Conservation (phyloP, 2,113 vertebrate genomes). For the Cynocephalus volans region DNA sequence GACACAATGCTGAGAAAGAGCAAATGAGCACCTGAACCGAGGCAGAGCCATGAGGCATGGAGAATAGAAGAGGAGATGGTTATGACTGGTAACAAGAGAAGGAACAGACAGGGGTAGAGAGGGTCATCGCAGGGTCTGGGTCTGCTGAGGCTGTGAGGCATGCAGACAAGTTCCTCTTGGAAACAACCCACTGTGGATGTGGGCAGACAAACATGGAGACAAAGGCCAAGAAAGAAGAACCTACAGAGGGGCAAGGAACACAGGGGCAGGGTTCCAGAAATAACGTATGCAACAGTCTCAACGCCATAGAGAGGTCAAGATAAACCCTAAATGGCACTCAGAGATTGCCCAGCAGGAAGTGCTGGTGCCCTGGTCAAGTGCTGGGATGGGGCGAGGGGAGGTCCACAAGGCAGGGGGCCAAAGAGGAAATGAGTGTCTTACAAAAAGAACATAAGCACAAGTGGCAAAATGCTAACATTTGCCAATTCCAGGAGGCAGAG, state of each 20-base stretch:
- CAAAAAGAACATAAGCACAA: neutral
- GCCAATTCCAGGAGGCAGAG: neutral
- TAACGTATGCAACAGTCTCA: too few species aligned
- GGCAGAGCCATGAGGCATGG: neutral
- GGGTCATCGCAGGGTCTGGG: neutral
- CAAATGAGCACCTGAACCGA: neutral
- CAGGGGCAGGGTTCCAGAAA: neutral
- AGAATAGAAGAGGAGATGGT: too few species aligned
- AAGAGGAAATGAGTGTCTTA: neutral
- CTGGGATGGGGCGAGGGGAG: neutral
- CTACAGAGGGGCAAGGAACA: neutral
- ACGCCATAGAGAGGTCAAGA: neutral
- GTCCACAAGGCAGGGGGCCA: too few species aligned
- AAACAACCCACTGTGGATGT: too few species aligned
- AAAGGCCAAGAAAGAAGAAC: neutral
- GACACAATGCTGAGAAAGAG: neutral
- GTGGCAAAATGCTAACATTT: neutral
- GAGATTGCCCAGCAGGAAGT: neutral
- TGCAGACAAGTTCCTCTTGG: neutral
- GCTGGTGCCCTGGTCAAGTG: too few species aligned
- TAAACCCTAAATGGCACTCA: neutral
- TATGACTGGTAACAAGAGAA: neutral
- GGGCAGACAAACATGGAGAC: neutral
- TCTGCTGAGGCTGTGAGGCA: neutral
- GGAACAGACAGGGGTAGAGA: neutral